Base-by-base conservation (phyloP, 1,140 invertebrate species). In the Psilanteris sp. region DNA sequence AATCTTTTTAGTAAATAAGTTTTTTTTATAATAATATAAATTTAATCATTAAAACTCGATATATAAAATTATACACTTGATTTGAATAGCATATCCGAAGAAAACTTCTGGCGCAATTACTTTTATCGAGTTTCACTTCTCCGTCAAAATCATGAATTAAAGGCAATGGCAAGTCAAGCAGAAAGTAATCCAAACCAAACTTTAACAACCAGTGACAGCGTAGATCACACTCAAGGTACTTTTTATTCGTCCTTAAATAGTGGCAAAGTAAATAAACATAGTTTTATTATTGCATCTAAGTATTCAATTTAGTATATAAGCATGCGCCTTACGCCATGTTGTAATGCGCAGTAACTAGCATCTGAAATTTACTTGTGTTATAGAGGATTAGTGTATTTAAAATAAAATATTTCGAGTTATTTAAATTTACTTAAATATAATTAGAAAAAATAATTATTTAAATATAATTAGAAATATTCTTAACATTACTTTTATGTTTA, bases 81-180 rank as follows among this genome's bases (percentile, higher is more conserved):
- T 67, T 24, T 75, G 85, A 91, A 36, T 88, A 98, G 97, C 83
- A 96, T 99, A 81, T 97, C 93, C 81, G 98, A 99, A 90, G 97
- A 99, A 89, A 95, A 95, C 83, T 99, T 99, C 90, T 99, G 98
- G 98, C 92, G 96, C 80, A 99, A 99, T 90, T 99, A 99, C 88
- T 99, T 99, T 90, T 99, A 99, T 90, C 95, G 98, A 83, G 96
- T 99, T 62, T 98, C 96, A 74, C 92, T 99, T 16, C 96, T 99
- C 81, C 97, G 97, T 83, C 98, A 99, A 89, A 97, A 96, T 61
- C 96, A 96, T 85, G 96, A 98, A 85, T 83, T 95, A 27, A 93
- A 93, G 36, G 92, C 92, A 37, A 90, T 93, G 90, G 90, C 91
- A 20, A 89, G 80, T 57, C 81, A 87, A 75, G 79, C 83, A 48